Base-by-base conservation (phyloP, 2,888 invertebrate species). In the Drosophila tripunctata region DNA sequence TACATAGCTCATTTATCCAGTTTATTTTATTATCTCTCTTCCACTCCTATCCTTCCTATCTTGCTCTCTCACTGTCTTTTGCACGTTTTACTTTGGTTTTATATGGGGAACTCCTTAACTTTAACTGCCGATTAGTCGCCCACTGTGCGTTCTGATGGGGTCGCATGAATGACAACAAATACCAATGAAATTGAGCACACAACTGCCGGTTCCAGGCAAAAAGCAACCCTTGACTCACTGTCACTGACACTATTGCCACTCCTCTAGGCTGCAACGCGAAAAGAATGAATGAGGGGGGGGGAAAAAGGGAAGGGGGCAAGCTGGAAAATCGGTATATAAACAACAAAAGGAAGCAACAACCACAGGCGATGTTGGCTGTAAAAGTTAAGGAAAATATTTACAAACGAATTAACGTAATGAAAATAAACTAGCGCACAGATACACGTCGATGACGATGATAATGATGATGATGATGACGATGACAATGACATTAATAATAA, bases 391-490 rank as follows among this genome's bases (percentile, higher is more conserved):
- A 73, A 87, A 85, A 83, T 82, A 87, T 83, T 83, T 85, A 83
- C 88, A 85, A 85, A 82, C 72, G 86, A 83, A 83, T 87, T 83
- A 85, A 77, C 86, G 72, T 79, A 85, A 83, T 87, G 82, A 81
- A 82, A 78, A 86, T 78, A 82, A 85, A 82, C 80, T 72, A 67
- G 63, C 47, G 67, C 72, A 72, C 66, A 69, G 79, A 82, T 79
- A 79, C 45, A 64, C 22, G 38, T 2, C 43, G 36, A 38, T 40
- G 31, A 22, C 33, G 35, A 35, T 48, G 51, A 24, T 41, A 43
- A 62, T 58, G 40, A 45, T 47, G 50, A 48, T 51, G 33, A 30
- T 27, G 48, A 57, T 58, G 35, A 44, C 48, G 17, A 51, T 48
- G 27, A 31, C 22, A 12, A 17, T 31, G 21, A 27, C 56, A 30